A percentile compares a stretch with the other conserved stretches of the same genome.
Evolutionary conservation across 2,797 vertebrate species (phyloP).

Genomic region (Antennarius maculatus): DNA sequence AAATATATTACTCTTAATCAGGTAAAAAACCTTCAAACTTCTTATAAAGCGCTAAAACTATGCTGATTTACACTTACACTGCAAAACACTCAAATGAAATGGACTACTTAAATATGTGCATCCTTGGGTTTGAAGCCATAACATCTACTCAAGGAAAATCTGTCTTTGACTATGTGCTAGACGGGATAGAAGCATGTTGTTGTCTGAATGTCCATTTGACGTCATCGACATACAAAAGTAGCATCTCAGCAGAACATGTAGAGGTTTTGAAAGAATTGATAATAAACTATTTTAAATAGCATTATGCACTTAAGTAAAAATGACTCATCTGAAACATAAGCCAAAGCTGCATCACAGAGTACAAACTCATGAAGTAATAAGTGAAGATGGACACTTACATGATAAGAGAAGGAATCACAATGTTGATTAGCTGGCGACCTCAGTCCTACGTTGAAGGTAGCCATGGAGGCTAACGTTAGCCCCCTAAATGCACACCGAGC

Average conservation of each 20-base stretch:
- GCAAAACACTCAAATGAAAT: neutral
- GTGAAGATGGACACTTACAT: conserved; percentile 47
- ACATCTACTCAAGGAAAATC: neutral
- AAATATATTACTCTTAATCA: neutral
- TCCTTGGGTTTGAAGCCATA: neutral
- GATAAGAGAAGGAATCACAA: conserved; percentile 22
- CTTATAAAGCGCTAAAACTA: neutral
- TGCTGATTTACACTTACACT: neutral
- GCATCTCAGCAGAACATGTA: neutral
- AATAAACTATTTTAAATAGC: neutral
- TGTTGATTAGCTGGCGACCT: conserved; percentile 53
- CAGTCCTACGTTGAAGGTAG: conserved; percentile 63
- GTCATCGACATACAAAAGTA: neutral
- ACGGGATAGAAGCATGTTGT: neutral
- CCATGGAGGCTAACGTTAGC: conserved; percentile 74
- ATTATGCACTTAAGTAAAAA: neutral
- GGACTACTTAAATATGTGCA: neutral
- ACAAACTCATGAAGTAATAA: neutral
- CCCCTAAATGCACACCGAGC: conserved; percentile 55
- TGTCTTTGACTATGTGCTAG: neutral
- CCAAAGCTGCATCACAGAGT: neutral
- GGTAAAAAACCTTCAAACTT: neutral
- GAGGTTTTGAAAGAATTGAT: neutral
- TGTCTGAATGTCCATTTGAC: neutral
- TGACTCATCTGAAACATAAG: neutral